A percentile compares a stretch with the other conserved stretches of the same genome.
Conservation (phyloP, 1,140 invertebrate species). For the Ceratitis capitata region DNA sequence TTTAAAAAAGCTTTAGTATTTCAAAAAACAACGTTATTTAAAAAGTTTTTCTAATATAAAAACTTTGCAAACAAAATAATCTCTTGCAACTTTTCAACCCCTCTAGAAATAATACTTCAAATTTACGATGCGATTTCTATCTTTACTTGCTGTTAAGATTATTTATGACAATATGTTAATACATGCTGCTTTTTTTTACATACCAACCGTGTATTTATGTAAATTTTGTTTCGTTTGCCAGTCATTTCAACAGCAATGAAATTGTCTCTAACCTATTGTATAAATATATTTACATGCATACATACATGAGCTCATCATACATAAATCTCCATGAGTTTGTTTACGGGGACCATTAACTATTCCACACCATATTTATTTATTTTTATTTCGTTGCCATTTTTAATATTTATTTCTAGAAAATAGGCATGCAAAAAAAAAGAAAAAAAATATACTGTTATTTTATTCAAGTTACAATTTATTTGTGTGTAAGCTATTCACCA, state of each 20-base stretch:
- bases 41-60: not conserved
- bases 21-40: not conserved
- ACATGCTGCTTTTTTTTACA: not conserved
- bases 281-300: not conserved
- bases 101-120: not conserved
- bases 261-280: not conserved
- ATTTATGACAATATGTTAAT: constrained; percentile 36
- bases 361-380: constrained; percentile 21
- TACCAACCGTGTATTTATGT: not conserved
- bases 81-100: not conserved
- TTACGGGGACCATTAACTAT: constrained; percentile 19
- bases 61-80: not conserved
- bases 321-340: constrained; percentile 29
- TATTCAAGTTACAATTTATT: not conserved
- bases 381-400: not conserved
- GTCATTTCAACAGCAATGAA: not conserved
- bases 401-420: not conserved
- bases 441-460: not conserved
- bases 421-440: not conserved
- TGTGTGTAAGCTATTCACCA: not conserved
- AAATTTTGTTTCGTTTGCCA: not conserved
- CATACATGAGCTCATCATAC: not conserved
- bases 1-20: no score
- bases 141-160: constrained; percentile 6
- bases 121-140: constrained; percentile 21